Evolutionary conservation across 2,888 invertebrate species (phyloP).

Genomic region (Toxonevra muliebris): DNA sequence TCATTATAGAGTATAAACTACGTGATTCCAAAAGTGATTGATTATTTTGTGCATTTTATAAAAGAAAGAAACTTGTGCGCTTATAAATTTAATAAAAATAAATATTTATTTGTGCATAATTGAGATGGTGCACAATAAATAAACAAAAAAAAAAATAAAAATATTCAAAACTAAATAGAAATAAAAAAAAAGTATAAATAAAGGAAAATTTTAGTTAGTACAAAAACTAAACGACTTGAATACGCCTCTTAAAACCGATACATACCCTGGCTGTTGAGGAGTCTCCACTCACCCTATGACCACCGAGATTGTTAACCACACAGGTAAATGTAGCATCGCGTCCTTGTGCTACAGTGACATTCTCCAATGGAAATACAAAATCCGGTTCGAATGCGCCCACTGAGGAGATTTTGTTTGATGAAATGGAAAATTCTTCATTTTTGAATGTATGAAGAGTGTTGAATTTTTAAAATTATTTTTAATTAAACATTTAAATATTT

Average conservation of each 20-base stretch:
- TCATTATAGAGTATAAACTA: too few species aligned
- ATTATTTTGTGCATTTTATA: too few species aligned
- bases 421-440: slow-evolving; percentile 61
- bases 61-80: too few species aligned
- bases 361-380: slow-evolving; percentile 78
- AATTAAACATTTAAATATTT: slow-evolving; percentile 1
- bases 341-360: slow-evolving; percentile 80
- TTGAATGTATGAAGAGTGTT: slow-evolving; percentile 45
- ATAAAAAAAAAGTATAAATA: not conserved
- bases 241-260: slow-evolving; percentile 68
- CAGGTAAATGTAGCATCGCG: slow-evolving; percentile 82
- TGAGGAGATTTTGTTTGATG: slow-evolving; percentile 63
- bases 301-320: slow-evolving; percentile 79
- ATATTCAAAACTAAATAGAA: slow-evolving; percentile 29
- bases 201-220: slow-evolving; percentile 13
- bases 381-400: slow-evolving; percentile 77
- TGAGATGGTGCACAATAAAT: not conserved
- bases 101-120: not conserved
- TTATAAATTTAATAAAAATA: not conserved
- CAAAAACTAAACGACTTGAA: slow-evolving; percentile 15
- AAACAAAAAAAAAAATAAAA: slow-evolving; percentile 14
- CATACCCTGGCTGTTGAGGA: slow-evolving; percentile 83
- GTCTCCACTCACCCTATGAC: slow-evolving; percentile 91
- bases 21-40: too few species aligned
- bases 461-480: slow-evolving; percentile 12